phyloP scores from a whole-genome alignment of 2,797 vertebrate genomes.

The Myotis findleyi region DNA sequence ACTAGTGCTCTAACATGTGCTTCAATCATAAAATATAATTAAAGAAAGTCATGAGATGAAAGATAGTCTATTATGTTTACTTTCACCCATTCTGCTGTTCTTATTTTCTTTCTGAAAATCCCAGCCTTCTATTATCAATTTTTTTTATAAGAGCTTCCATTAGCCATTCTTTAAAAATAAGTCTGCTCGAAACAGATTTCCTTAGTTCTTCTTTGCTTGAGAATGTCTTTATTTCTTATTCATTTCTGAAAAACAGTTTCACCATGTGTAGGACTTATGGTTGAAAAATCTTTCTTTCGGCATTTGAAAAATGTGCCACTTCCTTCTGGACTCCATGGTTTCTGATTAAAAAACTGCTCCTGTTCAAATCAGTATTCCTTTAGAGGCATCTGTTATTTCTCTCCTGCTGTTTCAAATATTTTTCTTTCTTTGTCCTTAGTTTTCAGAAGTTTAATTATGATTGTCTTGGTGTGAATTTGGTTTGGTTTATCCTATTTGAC shows the following conservation, averaged over 20 bases:
- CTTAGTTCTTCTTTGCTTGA: not conserved
- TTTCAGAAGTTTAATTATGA: not conserved
- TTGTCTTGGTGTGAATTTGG: not conserved
- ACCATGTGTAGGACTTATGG: not conserved
- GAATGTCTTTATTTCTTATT: not conserved
- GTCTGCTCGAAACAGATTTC: not conserved
- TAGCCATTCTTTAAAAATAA: not conserved
- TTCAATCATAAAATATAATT: not conserved
- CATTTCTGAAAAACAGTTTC: not conserved
- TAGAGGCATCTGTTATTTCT: not conserved
- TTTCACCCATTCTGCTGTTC: not conserved
- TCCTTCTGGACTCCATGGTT: not conserved
- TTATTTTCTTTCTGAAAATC: conserved; percentile 11
- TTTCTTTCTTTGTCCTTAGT: conserved; percentile 7
- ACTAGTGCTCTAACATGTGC: not conserved
- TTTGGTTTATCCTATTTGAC: not conserved
- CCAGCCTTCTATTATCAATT: not conserved
- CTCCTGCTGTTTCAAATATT: not conserved
- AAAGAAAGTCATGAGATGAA: not conserved
- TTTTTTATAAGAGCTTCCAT: not conserved
- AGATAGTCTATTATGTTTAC: not conserved
- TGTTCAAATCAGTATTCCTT: not conserved
- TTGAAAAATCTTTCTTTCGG: not conserved
- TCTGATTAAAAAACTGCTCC: not conserved
- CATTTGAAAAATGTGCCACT: not conserved